Evolutionary conservation across 2,113 vertebrate species (phyloP).

Genomic region (Bos taurus): ARS-UCD2.0 NC_037343.1:67069001-67069500

Average conservation of each 20-base stretch:
- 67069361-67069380: not conserved
- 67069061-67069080: not conserved
- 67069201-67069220: not conserved
- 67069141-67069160: not conserved
- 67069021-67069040: not conserved
- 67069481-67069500: conserved; percentile 85
- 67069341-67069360: not conserved
- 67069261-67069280: not conserved
- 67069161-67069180: not conserved
- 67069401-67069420: not conserved
- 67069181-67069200: not conserved
- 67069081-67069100: not conserved
- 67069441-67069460: conserved; percentile 84
- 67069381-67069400: not conserved
- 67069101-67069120: not conserved
- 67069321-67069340: not conserved
- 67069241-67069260: not conserved
- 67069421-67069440: not conserved
- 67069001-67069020: not conserved
- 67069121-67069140: not conserved
- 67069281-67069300: not conserved
- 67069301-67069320: not conserved
- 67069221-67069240: not conserved
- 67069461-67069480: conserved; percentile 87
- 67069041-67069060: not conserved